These are phyloP conservation scores for Pycnonotus jocosus DNA, from an alignment of 2,113 vertebrate genomes.

Conservation along the genomic window DNA sequence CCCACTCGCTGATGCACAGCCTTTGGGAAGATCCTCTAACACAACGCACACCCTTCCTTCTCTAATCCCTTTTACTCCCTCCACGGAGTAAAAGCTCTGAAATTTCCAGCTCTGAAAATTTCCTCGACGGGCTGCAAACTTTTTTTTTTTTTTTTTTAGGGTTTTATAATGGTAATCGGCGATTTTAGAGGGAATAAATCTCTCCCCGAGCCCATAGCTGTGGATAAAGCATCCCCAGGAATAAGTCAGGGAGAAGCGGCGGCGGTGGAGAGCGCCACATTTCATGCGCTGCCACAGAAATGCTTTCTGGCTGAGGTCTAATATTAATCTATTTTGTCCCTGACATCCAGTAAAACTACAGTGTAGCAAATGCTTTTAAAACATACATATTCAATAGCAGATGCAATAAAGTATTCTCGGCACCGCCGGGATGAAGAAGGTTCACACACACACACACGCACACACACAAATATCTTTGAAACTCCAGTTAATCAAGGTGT, in stretches of 20 bases:
- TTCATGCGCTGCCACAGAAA: conserved; percentile 58
- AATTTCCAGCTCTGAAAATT: background rate
- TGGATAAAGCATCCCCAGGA: conserved; percentile 35
- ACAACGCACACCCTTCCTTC: background rate
- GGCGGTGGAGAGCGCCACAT: conserved; percentile 40
- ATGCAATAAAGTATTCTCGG: conserved; percentile 42
- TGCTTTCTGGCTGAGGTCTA: conserved; percentile 41
- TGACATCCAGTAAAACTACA: conserved; percentile 61
- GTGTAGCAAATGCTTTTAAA: conserved; percentile 47
- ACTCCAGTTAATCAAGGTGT: conserved; percentile 73
- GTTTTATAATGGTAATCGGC: conserved; percentile 3
- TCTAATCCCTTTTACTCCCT: background rate
- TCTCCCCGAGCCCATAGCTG: background rate
- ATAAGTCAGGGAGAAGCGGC: conserved; percentile 28
- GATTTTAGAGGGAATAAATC: conserved; percentile 46
- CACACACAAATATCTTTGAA: conserved; percentile 60
- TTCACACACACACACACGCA: conserved; percentile 31
- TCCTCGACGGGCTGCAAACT: background rate
- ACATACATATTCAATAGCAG: conserved; percentile 57
- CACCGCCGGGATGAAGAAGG: conserved; percentile 45
- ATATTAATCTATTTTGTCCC: conserved; percentile 62
- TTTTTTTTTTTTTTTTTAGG: conserved; percentile 16
- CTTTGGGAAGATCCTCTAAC: background rate
- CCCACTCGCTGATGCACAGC: fast-evolving
- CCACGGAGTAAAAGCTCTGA: no score